These are phyloP conservation scores for Oenanthe oenanthe DNA, from an alignment of 2,113 vertebrate species.

Conservation along the genomic window DNA sequence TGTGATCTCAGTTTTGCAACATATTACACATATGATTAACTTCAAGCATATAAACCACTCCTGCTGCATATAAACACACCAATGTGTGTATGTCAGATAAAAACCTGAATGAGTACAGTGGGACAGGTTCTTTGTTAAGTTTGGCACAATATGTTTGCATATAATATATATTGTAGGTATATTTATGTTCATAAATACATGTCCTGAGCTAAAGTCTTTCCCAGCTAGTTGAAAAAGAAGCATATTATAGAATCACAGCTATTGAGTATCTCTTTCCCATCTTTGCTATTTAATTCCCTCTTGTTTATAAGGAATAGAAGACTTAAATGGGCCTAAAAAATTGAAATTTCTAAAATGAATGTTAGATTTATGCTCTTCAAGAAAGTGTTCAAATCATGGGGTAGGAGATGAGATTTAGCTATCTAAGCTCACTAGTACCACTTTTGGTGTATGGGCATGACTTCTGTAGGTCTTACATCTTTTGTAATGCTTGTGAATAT, in stretches of 20 bases:
- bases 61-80: background rate
- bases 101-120: background rate
- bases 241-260: background rate
- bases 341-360: background rate
- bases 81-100: background rate
- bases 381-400: background rate
- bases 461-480: background rate
- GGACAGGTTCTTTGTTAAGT: background rate
- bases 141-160: background rate
- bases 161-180: background rate
- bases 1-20: background rate
- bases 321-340: background rate
- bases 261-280: fast-evolving
- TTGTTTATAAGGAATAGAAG: background rate
- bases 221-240: fast-evolving
- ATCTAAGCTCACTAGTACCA: background rate
- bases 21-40: background rate
- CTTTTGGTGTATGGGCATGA: background rate
- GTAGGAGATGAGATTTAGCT: background rate
- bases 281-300: background rate
- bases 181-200: background rate
- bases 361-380: background rate
- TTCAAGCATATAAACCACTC: background rate
- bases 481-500: background rate
- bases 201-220: background rate